phyloP scores from a whole-genome alignment of 2,113 vertebrate species.

The Dendrocopos noguchii region DNA sequence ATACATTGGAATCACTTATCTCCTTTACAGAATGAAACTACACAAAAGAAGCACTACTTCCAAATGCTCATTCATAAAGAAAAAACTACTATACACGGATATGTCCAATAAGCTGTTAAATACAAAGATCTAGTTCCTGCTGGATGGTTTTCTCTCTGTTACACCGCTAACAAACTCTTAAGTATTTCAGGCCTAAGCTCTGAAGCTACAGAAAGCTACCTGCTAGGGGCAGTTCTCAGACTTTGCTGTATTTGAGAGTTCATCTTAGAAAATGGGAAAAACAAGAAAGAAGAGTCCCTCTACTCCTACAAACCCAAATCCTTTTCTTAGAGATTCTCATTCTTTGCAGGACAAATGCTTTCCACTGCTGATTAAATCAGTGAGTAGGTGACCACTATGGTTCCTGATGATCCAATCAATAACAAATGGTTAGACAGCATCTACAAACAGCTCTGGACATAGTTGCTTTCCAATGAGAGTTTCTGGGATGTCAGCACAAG shows the following conservation, averaged over 20 bases:
- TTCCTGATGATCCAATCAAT: neutral
- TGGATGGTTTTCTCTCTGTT: neutral
- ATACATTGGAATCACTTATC: neutral
- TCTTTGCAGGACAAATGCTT: neutral
- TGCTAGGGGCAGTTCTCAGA: neutral
- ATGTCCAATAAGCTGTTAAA: neutral
- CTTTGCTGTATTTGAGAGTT: neutral
- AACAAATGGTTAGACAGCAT: neutral
- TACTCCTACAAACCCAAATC: neutral
- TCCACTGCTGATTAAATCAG: neutral
- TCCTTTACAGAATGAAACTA: neutral
- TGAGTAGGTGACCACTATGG: neutral
- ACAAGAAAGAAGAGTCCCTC: accelerated
- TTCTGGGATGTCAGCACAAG: neutral
- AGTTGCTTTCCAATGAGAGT: neutral
- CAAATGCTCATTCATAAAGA: neutral
- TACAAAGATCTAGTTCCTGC: neutral
- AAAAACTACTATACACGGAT: neutral
- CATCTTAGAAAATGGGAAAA: neutral
- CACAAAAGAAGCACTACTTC: neutral
- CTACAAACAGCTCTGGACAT: neutral
- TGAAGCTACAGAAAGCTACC: neutral
- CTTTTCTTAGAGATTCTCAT: neutral
- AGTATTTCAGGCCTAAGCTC: neutral
- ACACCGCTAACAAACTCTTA: neutral